Base-by-base conservation (phyloP, 2,888 invertebrate genomes). In the Augochlorella aurata region DNA sequence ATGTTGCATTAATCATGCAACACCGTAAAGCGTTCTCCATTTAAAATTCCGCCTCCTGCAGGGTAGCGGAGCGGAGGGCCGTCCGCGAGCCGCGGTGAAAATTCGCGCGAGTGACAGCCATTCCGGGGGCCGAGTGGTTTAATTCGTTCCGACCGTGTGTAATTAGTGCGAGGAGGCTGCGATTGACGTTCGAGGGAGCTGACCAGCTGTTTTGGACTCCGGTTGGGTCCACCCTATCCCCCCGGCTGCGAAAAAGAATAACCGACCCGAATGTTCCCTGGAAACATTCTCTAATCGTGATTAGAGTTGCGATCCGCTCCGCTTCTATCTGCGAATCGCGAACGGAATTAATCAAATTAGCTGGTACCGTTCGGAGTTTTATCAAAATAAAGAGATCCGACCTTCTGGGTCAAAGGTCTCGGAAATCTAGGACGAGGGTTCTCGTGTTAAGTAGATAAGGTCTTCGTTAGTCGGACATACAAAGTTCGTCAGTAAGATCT, bases 1-100 rank as follows among this genome's bases (percentile, higher is more conserved):
- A 44, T 45, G 76, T 79, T 81, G 73, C 82, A 81, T 82, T 82
- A 82, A 82, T 81, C 82, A 74, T 76, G 76, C 82, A 82, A 50
- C 71, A 74, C 73, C 69, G 82, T 70, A 74, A 82, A 82, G 76
- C 69, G 76, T 75, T 70, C 72, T 66, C 73, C 82, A 81, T 82
- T 82, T 82, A 73, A 81, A 81, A 82, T 82, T 81, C 68, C 65
- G 65, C 69, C 58, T 63, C 49, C 67, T 29, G 54, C 67, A 12
- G 54, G 61, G 10, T 29, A 29, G 29, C 29, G 29, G 29, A 29
- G 29, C 29, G 29, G 38, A 38, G 38, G 29, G 24, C 38, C 47
- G 63, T 16, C 58, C 58, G 16, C 61, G n/a, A 16, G n/a, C 45
- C 68, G 21, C 52, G 50, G 44, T 4, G 67, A 75, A 81, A 75